These are phyloP conservation scores for Solenopsis fugax DNA, from an alignment of 1,140 invertebrate species.

Conservation along the genomic window DNA sequence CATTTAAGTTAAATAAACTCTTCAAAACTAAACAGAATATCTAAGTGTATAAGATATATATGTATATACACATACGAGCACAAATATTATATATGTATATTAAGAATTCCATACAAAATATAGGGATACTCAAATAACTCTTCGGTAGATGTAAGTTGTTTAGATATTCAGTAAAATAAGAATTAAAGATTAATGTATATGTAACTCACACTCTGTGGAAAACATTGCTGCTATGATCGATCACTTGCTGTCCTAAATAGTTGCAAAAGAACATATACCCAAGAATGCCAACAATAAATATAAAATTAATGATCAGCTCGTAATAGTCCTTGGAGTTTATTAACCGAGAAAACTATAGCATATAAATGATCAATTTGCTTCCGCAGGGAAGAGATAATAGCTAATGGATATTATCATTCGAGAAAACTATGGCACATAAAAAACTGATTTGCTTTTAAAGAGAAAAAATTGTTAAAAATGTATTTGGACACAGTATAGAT, in stretches of 20 bases:
- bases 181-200: neutral
- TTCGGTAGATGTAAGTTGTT: too few relatives aligned
- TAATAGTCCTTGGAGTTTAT: neutral
- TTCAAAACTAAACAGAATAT: too few relatives aligned
- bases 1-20: too few relatives aligned
- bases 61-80: too few relatives aligned
- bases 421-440: conserved; percentile 22
- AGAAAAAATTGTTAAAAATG: neutral
- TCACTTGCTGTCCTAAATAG: conserved; percentile 13
- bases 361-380: neutral
- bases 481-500: neutral
- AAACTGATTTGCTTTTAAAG: neutral
- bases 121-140: too few relatives aligned
- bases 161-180: too few relatives aligned
- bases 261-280: conserved; percentile 9
- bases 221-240: conserved; percentile 14
- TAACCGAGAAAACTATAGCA: conserved; percentile 18
- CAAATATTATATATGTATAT: too few relatives aligned
- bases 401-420: neutral
- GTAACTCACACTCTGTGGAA: conserved; percentile 17
- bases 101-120: too few relatives aligned
- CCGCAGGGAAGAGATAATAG: neutral
- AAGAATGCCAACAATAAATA: neutral
- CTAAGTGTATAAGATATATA: too few relatives aligned
- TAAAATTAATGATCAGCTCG: neutral